phyloP scores from a whole-genome alignment of 2,113 vertebrate genomes.

The Antechinus stuartii region DNA sequence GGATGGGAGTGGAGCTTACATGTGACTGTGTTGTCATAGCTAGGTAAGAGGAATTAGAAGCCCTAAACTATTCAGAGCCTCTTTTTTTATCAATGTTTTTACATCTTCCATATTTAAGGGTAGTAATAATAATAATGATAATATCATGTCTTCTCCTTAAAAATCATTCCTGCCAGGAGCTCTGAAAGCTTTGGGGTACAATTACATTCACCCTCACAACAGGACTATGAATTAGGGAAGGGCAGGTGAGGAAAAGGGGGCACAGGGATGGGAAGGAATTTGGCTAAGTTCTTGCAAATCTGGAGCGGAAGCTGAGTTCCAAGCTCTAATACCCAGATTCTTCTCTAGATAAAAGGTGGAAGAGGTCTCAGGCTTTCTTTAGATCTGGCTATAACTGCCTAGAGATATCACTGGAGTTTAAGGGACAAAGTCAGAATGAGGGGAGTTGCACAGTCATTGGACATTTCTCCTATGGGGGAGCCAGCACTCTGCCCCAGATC shows the following conservation, averaged over 20 bases:
- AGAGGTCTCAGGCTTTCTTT: neutral
- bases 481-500: neutral
- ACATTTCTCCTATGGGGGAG: neutral
- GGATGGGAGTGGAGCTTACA: neutral
- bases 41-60: neutral
- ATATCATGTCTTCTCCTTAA: accelerated
- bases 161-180: neutral
- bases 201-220: neutral
- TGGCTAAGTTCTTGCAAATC: neutral
- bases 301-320: neutral
- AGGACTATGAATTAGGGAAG: neutral
- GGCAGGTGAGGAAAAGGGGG: slow-evolving; percentile 8
- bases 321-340: accelerated
- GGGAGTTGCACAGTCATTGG: neutral
- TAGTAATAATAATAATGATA: no score
- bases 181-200: neutral
- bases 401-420: neutral
- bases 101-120: no score
- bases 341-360: neutral
- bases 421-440: neutral
- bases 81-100: neutral
- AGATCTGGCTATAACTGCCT: neutral
- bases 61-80: no score
- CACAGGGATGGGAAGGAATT: neutral
- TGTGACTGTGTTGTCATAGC: neutral